Evolutionary conservation across 2,888 invertebrate species (phyloP).

Genomic region (Smittia sp.): DNA sequence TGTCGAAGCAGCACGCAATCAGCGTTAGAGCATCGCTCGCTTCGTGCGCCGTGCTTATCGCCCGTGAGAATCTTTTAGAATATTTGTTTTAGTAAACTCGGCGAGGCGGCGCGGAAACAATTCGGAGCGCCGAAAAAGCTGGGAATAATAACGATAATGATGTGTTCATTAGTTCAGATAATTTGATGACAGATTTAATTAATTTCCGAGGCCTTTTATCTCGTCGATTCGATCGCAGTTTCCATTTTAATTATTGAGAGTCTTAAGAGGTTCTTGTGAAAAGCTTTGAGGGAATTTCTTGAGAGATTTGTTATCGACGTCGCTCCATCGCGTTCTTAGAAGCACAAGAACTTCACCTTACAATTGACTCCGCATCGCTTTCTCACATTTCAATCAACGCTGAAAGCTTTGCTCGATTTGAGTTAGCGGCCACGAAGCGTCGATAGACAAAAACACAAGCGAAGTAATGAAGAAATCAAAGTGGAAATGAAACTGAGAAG

Average conservation of each 20-base stretch:
- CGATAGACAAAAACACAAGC: not conserved
- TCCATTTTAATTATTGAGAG: too few species aligned
- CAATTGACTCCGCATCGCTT: not conserved
- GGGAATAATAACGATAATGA: not conserved
- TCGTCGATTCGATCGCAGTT: not conserved
- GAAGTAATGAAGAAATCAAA: slow-evolving; percentile 8
- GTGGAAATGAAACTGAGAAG: slow-evolving; percentile 10
- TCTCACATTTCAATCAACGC: slow-evolving; percentile 22
- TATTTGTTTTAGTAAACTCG: slow-evolving; percentile 17
- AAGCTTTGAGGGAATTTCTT: not conserved
- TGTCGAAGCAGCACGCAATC: not conserved
- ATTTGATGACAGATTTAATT: slow-evolving; percentile 10
- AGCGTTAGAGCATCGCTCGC: not conserved
- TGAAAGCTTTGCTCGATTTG: not conserved
- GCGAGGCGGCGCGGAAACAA: not conserved
- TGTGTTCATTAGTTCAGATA: slow-evolving; percentile 24
- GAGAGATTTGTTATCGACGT: not conserved
- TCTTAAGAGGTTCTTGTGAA: not conserved
- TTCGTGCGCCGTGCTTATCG: slow-evolving; percentile 2
- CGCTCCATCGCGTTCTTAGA: slow-evolving; percentile 11
- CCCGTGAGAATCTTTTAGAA: not conserved
- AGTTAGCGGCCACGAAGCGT: not conserved
- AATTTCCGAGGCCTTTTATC: not conserved
- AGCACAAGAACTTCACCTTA: slow-evolving; percentile 14
- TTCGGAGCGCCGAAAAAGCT: not conserved